Conservation (phyloP, 2,113 vertebrate species). For the Tragelaphus buxtoni region DNA sequence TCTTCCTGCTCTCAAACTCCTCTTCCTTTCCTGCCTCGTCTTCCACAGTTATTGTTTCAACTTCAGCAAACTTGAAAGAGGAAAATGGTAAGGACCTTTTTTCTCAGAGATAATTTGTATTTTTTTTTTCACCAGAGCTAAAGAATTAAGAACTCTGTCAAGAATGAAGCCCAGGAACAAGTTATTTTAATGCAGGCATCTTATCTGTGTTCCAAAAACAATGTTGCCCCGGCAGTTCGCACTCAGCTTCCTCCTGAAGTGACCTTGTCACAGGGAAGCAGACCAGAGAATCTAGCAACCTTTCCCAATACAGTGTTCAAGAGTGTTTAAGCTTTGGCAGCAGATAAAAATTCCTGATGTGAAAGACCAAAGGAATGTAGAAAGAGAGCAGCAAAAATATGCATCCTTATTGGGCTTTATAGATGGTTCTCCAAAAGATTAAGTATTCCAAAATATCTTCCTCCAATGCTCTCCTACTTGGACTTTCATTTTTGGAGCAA, state of each 20-base stretch:
- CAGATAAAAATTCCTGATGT: not conserved
- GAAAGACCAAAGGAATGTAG: not conserved
- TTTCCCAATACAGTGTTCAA: no score
- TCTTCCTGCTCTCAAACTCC: not conserved
- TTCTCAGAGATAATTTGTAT: not conserved
- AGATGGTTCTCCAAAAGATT: not conserved
- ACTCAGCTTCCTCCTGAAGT: not conserved
- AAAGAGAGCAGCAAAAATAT: not conserved
- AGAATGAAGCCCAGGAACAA: not conserved
- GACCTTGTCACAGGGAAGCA: not conserved
- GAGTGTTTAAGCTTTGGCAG: not conserved
- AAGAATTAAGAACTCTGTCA: not conserved
- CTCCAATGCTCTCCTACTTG: not conserved
- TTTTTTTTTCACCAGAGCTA: not conserved
- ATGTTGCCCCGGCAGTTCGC: accelerated
- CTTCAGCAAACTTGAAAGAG: not conserved
- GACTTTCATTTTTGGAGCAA: not conserved
- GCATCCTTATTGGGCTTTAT: not conserved
- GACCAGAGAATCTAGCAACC: not conserved
- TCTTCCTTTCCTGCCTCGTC: not conserved
- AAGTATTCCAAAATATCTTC: not conserved
- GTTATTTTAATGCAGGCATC: not conserved
- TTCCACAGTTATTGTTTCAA: not conserved
- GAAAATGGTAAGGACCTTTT: not conserved
- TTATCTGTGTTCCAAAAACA: not conserved